Base-by-base conservation (phyloP, 2,888 invertebrate genomes). In the Protonemura montana region DNA sequence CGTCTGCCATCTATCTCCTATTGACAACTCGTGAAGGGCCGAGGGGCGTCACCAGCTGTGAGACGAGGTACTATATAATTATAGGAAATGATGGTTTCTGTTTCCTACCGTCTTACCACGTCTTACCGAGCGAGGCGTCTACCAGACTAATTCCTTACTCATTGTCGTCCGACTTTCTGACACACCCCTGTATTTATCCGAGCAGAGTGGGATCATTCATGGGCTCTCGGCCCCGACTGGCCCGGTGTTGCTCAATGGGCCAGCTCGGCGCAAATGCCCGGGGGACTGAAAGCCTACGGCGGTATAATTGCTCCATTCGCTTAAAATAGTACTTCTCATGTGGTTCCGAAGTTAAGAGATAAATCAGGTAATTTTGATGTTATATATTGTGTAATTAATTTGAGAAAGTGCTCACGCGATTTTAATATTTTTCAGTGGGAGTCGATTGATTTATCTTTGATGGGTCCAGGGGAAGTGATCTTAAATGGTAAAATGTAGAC, bases 51-150 rank as follows among this genome's bases (percentile, higher is more conserved):
- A 13, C 59, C 59, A 59, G 2, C 6, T 6, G 35, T 59, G 59
- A 3, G 59, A 10, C 59, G 59, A 59, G 59, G 59, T 59, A 59
- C 59, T 59, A 59, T 59, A 59, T 59, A 59, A 59, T 59, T 59
- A 59, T 59, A 59, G 59, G 59, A 59, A 59, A 59, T 59, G 13
- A 59, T 59, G 59, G 59, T 59, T 59, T 59, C 59, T 59, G 59
- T 59, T 59, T 59, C 59, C 59, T 59, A 59, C 59, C 59, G 59
- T 59, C 59, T 59, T 59, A 59, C 59, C 21, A n/a, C n/a, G n/a
- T n/a, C n/a, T n/a, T n/a, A n/a, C n/a, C n/a, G n/a, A n/a, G n/a
- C n/a, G 59, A 59, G 59, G 59, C 59, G 59, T 59, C 13, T 59
- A 59, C 59, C 59, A 59, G 59, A 59, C 59, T 59, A 59, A 59